phyloP scores from a whole-genome alignment of 1,140 invertebrate genomes.

The Lordiphosa clarofinis region DNA sequence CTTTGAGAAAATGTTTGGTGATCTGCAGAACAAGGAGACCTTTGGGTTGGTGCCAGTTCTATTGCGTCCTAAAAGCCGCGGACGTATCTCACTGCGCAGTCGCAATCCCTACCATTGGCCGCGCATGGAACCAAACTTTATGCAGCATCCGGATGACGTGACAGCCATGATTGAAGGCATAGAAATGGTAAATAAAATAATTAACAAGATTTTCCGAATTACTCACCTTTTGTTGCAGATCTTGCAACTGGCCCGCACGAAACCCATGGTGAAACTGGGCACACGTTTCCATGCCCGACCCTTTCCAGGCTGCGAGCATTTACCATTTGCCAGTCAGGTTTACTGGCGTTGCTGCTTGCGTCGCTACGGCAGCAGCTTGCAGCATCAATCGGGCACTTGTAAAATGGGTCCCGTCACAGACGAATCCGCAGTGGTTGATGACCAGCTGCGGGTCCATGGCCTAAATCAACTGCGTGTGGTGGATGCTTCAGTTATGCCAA shows the following conservation, averaged over 20 bases:
- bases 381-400: conserved; percentile 87
- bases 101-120: conserved; percentile 87
- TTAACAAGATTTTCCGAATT: not conserved
- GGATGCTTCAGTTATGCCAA: conserved; percentile 87
- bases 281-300: conserved; percentile 83
- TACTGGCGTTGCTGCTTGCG: conserved; percentile 89
- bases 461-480: conserved; percentile 85
- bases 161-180: conserved; percentile 86
- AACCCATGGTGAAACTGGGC: conserved; percentile 83
- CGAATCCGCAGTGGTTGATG: conserved; percentile 87
- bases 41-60: conserved; percentile 87
- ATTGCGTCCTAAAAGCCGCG: conserved; percentile 87
- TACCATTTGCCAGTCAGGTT: conserved; percentile 83
- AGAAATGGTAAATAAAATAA: conserved; percentile 82
- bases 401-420: conserved; percentile 89
- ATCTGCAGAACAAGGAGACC: conserved; percentile 79
- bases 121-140: conserved; percentile 89
- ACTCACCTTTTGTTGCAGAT: conserved; percentile 76
- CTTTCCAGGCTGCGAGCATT: conserved; percentile 85
- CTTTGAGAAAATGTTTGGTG: conserved; percentile 82
- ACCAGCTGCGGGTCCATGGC: conserved; percentile 86
- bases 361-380: conserved; percentile 85
- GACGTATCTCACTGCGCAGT: conserved; percentile 84
- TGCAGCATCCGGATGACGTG: conserved; percentile 85
- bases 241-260: conserved; percentile 83